Percentiles rank a stretch among this genome's conserved stretches.
These are phyloP conservation scores for Ctenodactylus gundi DNA, from an alignment of 2,113 vertebrate genomes.

Conservation along the genomic window DNA sequence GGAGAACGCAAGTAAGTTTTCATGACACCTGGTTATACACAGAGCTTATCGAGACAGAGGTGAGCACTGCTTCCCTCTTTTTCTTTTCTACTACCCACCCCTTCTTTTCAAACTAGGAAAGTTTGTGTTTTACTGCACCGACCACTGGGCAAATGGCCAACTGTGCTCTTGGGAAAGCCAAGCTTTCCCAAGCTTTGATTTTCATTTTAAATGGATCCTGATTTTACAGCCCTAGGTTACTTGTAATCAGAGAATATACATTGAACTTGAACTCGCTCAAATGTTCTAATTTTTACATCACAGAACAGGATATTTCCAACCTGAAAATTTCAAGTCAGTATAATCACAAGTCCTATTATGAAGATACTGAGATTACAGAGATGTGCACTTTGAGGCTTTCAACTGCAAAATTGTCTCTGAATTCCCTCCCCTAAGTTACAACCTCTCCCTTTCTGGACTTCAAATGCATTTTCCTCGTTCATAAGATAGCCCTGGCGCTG, in stretches of 20 bases:
- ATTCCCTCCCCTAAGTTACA: neutral
- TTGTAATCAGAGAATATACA: conserved; percentile 50
- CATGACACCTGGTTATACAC: neutral
- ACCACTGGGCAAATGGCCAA: conserved; percentile 52
- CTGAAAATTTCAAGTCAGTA: conserved; percentile 14
- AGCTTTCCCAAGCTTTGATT: too few species aligned
- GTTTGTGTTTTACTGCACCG: conserved; percentile 50
- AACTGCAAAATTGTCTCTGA: neutral
- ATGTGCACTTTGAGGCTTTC: neutral
- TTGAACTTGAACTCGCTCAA: conserved; percentile 44
- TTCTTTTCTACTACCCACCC: neutral
- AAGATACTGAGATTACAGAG: conserved; percentile 20
- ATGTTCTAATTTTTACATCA: neutral
- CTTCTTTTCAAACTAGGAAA: conserved; percentile 35
- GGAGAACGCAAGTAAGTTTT: neutral
- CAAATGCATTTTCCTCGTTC: neutral
- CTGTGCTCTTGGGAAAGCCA: conserved; percentile 42
- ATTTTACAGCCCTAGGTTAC: conserved; percentile 45
- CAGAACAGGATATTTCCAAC: neutral
- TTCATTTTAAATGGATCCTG: conserved; percentile 60
- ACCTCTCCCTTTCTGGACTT: neutral
- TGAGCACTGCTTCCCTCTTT: neutral
- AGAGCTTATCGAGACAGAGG: neutral
- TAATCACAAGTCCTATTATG: neutral
- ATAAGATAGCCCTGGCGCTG: neutral